Evolutionary conservation across 2,888 invertebrate species (phyloP).

Genomic region (Xanthorhoe designata): DNA sequence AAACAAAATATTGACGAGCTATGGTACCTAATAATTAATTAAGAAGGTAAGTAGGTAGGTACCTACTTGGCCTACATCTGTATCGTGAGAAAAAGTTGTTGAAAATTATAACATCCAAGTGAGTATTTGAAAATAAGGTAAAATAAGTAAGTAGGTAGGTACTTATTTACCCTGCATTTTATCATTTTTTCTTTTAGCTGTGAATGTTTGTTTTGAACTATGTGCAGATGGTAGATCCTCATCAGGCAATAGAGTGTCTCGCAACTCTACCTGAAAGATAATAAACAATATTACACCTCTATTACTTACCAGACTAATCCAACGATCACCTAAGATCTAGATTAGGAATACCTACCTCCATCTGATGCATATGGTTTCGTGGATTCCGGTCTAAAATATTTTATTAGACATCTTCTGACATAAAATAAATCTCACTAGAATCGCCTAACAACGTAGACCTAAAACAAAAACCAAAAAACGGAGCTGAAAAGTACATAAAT

Average conservation of each 20-base stretch:
- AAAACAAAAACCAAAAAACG: constrained; percentile 60
- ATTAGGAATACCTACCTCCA: constrained; percentile 72
- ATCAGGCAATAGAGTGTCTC: constrained; percentile 64
- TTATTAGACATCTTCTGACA: constrained; percentile 58
- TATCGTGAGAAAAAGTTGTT: no score
- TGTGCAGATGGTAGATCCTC: constrained; percentile 64
- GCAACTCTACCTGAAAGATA: constrained; percentile 61
- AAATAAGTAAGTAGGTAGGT: constrained; percentile 17
- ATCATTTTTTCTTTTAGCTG: constrained; percentile 66
- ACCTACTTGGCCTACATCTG: no score
- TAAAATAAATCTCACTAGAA: constrained; percentile 55
- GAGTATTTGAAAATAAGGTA: not conserved
- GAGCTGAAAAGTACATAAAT: constrained; percentile 50
- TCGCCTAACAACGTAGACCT: constrained; percentile 61
- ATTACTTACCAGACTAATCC: constrained; percentile 1
- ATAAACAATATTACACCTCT: constrained; percentile 21
- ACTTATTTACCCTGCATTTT: constrained; percentile 56
- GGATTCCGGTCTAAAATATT: constrained; percentile 53
- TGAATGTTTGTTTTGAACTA: constrained; percentile 57
- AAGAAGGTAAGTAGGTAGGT: no score
- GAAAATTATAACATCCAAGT: not conserved
- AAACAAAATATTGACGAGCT: no score
- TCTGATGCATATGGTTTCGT: constrained; percentile 50
- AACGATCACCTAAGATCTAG: constrained; percentile 11
- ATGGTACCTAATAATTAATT: no score